Evolutionary conservation across 2,888 invertebrate genomes (phyloP), one percentile per base, ranked within the genome.

Genomic region (Cremastinae sp.): DNA sequence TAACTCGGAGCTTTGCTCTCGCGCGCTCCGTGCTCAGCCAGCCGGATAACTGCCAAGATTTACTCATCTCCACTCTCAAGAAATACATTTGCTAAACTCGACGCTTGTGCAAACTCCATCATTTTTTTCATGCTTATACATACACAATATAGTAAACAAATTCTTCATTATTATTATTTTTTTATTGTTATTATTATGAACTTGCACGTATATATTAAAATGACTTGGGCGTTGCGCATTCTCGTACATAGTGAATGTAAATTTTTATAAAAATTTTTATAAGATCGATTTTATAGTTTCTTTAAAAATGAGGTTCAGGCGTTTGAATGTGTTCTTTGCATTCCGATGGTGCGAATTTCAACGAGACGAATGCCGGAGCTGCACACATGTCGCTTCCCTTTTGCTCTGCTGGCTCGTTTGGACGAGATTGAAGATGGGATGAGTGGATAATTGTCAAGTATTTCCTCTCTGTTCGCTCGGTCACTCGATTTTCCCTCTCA

Each of bases 401-500:
- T 43, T 34, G 28, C 47, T 41, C 18, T 16, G 36, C 49, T 22
- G 28, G 36, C 38, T 20, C 36, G 64, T 41, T 36, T 64, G 47
- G 58, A 61, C 59, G 22, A 41, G 59, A 38, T 22, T 22, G 54
- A 56, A 54, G 65, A 66, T 47, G 56, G 70, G 75, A 74, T 74
- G 79, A 79, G 79, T 79, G 78, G 79, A 79, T 79, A 79, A 79
- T 79, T 79, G 79, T 78, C 66, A 68, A 74, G 79, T 74, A 79
- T 79, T 71, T 74, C 70, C 62, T 28, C 22, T 34, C 34, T 34
- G 47, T 62, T 74, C 65, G 45, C 51, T 5, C 41, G 69, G 54
- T 36, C 20, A 71, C 71, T 28, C 49, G 64, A 64, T 58, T 64
- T 51, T 45, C 58, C 0, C 71, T 38, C 59, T 51, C 53, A 53